Evolutionary conservation across 2,888 invertebrate genomes (phyloP), one percentile per base, ranked within the genome.

Genomic region (Cosmorhoe ocellata): DNA sequence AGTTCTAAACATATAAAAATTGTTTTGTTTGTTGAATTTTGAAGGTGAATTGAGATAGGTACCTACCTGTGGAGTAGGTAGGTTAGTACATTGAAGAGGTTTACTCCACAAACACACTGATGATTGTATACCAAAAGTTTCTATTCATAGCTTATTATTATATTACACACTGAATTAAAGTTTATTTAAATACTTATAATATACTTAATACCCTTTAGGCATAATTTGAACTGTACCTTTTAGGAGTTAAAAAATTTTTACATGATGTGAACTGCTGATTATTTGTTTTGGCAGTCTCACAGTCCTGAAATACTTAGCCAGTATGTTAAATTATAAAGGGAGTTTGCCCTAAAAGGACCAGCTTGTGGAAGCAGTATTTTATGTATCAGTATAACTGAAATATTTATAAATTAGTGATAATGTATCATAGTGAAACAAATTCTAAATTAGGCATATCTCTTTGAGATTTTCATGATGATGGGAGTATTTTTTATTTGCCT

Each of bases 371-470:
- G 64, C 71, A 69, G 66, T 71, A 66, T 66, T 69, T 62, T 59
- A 71, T 68, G 65, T 64, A 63, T 82, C 85, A 86, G 85, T 86
- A 47, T 67, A 82, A 85, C 85, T 87, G 84, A 84, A 67, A 54
- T 59, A 63, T 64, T 67, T 68, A 66, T 69, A 50, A 51, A 46
- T 48, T 72, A 71, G 68, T 70, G 67, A 69, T 72, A 66, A 69
- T 64, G 27, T 56, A 66, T 68, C 59, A 61, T 64, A 60, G 66
- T 64, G 56, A 59, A 61, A 54, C 66, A 70, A 63, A 71, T 67
- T 71, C 67, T 71, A 73, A 71, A 76, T 76, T 72, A 72, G 73
- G 61, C 72, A 69, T 74, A 69, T 77, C 72, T 69, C 61, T 58
- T 61, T 68, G 71, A 72, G 68, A 69, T 74, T 67, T 47, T 52